phyloP scores from a whole-genome alignment of 2,113 vertebrate species.

The Cynopterus brachyotis region DNA sequence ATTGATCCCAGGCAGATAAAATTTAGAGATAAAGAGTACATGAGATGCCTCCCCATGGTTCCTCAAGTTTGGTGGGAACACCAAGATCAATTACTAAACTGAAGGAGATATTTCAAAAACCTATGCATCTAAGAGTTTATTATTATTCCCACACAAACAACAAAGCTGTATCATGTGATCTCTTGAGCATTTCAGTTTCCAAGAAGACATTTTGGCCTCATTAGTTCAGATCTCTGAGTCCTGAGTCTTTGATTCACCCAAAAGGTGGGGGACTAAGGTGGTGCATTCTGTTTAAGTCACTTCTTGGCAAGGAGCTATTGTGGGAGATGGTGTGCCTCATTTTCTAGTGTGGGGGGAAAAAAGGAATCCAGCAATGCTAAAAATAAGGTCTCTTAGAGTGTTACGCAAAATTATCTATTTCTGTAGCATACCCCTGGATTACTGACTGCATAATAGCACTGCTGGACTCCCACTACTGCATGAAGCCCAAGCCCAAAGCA shows the following conservation, averaged over 20 bases:
- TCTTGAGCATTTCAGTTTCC: neutral
- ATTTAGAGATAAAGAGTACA: neutral
- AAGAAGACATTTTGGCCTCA: neutral
- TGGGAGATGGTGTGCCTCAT: neutral
- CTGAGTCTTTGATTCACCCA: neutral
- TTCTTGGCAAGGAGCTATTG: constrained; percentile 17
- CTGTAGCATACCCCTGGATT: constrained; percentile 31
- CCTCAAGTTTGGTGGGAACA: neutral
- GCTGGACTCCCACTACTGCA: neutral
- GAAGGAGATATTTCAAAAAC: neutral
- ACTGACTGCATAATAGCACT: constrained; percentile 26
- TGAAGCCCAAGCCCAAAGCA: neutral
- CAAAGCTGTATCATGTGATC: neutral
- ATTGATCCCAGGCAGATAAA: neutral
- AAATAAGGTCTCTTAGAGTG: constrained; percentile 54
- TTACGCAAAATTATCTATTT: constrained; percentile 58
- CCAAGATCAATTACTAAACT: neutral
- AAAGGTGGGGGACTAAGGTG: neutral
- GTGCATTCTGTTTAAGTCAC: neutral
- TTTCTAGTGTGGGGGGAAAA: neutral
- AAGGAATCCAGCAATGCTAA: constrained; percentile 37
- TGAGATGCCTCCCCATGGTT: neutral
- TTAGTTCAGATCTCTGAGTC: neutral
- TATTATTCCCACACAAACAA: neutral
- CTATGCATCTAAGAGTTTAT: neutral